Base-by-base conservation (phyloP, 30 jellyfish, hydroid and myxozoan species). In the Aurelia sp. region DNA sequence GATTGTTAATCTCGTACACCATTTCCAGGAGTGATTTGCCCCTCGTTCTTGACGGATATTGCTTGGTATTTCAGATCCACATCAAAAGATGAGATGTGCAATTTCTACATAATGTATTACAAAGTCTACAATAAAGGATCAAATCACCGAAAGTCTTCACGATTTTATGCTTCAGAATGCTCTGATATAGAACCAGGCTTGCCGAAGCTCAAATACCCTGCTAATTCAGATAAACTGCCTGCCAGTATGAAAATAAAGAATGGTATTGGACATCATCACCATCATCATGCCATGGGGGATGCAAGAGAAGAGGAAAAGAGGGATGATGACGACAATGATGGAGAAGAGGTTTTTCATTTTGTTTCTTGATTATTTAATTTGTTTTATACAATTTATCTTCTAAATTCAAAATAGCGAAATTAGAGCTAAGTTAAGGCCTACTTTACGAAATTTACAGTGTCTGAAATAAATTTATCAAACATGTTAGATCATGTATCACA, bases 21-120 rank as follows among this genome's bases (percentile, higher is more conserved):
- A n/a, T n/a, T n/a, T n/a, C n/a, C n/a, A n/a, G n/a, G n/a, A n/a
- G n/a, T n/a, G n/a, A n/a, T n/a, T n/a, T n/a, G n/a, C n/a, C n/a
- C n/a, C n/a, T n/a, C 2, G 2, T 27, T 27, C 59, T 9, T 44
- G 15, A 44, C 16, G 7, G 15, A 44, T 4, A 44, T 44, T 44
- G 55, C 55, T 44, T 44, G 3, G 2, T 44, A 44, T 44, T 58
- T 8, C 74, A 91, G 98, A 50, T 33, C 96, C 47, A 74, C 89
- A 18, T 91, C 98, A 5, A 60, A 74, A 20, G 96, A 91, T 48
- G 98, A 91, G 62, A 91, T 91, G 98, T 91, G 98, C 93, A 91
- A 91, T 60, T 79, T 77, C 68, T 91, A 91, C 91, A 51, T 91
- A 82, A 91, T 91, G 98, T 85, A 35, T 62, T 91, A 84, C 82